phyloP scores from a whole-genome alignment of 1,140 invertebrate species.

The Lethrus apterus region DNA sequence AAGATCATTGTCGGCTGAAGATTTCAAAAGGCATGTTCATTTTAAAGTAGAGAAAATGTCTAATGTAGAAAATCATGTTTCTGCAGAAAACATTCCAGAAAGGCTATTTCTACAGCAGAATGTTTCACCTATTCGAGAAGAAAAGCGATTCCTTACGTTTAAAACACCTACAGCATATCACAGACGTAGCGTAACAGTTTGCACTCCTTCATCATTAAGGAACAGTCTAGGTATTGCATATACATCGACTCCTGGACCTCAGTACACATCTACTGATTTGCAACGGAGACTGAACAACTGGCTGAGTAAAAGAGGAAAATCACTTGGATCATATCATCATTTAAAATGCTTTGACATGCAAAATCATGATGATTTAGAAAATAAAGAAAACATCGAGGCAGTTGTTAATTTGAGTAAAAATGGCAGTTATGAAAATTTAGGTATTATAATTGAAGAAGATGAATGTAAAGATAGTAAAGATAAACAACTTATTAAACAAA shows the following conservation, averaged over 20 bases:
- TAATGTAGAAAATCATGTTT: background rate
- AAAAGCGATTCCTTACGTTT: background rate
- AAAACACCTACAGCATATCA: slow-evolving; percentile 7
- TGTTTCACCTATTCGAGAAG: slow-evolving; percentile 4
- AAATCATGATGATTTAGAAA: slow-evolving; percentile 41
- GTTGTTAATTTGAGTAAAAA: slow-evolving; percentile 34
- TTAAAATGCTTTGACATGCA: slow-evolving; percentile 29
- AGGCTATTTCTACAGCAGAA: background rate
- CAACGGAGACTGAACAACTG: slow-evolving; percentile 43
- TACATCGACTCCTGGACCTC: background rate
- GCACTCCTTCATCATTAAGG: background rate
- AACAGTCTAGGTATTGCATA: background rate
- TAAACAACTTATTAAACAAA: background rate
- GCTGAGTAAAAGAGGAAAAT: slow-evolving; percentile 45
- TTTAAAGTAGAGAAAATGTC: background rate
- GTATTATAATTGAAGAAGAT: slow-evolving; percentile 13
- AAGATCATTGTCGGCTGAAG: background rate
- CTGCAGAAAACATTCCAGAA: background rate
- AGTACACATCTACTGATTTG: too few relatives aligned
- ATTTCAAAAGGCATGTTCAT: background rate
- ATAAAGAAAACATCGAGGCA: slow-evolving; percentile 49
- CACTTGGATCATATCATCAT: slow-evolving; percentile 44
- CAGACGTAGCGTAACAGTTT: background rate
- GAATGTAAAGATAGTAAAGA: slow-evolving; percentile 1
- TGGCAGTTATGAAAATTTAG: slow-evolving; percentile 29